Evolutionary conservation across 2,113 vertebrate genomes (phyloP), one percentile per base, ranked within the genome.

Genomic region (Hyaena hyaena): DNA sequence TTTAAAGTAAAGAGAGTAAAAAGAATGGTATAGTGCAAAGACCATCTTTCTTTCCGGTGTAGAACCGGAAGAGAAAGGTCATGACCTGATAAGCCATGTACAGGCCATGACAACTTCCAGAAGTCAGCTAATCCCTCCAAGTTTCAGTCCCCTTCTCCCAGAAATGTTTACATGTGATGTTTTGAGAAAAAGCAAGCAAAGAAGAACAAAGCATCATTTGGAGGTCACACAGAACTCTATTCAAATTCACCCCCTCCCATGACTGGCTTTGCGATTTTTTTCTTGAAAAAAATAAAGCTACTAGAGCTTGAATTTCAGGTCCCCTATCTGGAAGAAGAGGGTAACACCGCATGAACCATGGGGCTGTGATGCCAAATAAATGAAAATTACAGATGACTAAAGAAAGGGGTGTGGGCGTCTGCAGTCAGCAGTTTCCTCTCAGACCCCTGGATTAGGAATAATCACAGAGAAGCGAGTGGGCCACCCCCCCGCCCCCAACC

Each of bases 71-170:
- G 50, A 91, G 53, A 50, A 76, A 21, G 7, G 12, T 1, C 3
- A 9, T 5, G 23, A 10, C 39, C 33, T 45, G 21, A 28, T 61
- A 2, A 77, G n/a, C 26, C 7, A 31, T 1, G 9, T 12, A 45
- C 0, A 50, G 5, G 1, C 4, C 2, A 5, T 2, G 16, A 15
- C 33, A 79, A 23, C 15, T 3, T 24, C 0, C 9, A 14, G 0
- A 31, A 83, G 7, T 81, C 55, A 61, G 1, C 4, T 10, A 35
- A 48, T 39, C 10, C 7, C 14, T 79, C 16, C 43, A 35, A 82
- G 7, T 23, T 79, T 58, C 23, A 69, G 6, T 69, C 35, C 26
- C 31, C 17, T 80, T 71, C 14, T 71, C 21, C 66, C 15, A 4
- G 15, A 94, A 91, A 61, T 4, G 1, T 39, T 48, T 76, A 10